These are phyloP conservation scores for Drosophila subsilvestris DNA, from an alignment of 2,888 invertebrate genomes.

Conservation along the genomic window DNA sequence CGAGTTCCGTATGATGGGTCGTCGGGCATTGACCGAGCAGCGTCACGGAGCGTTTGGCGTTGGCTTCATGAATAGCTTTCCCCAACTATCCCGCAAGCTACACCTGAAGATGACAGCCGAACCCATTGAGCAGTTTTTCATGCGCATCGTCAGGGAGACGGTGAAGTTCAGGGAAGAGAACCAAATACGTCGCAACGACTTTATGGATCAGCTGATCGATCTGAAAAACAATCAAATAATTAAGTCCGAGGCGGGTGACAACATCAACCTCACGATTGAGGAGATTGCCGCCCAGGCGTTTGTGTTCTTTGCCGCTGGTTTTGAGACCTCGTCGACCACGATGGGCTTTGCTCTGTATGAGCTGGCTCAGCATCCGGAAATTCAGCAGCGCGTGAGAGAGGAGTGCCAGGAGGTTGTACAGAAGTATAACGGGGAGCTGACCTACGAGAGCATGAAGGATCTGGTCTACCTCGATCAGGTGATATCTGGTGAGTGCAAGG, in stretches of 20 bases:
- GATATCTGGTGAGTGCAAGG: constrained; percentile 81
- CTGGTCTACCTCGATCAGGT: constrained; percentile 85
- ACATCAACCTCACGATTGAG: constrained; percentile 76
- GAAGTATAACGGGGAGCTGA: constrained; percentile 81
- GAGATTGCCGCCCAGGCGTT: constrained; percentile 85
- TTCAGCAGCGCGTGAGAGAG: constrained; percentile 83
- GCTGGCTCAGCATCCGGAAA: constrained; percentile 84
- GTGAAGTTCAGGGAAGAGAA: constrained; percentile 80
- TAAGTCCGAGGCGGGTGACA: constrained; percentile 65
- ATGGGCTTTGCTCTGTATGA: constrained; percentile 85
- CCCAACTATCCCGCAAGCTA: constrained; percentile 55
- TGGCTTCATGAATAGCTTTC: constrained; percentile 56
- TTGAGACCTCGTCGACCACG: constrained; percentile 85
- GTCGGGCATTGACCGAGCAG: constrained; percentile 46
- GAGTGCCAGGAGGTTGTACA: constrained; percentile 83
- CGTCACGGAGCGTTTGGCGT: constrained; percentile 43
- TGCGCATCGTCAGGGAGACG: constrained; percentile 80
- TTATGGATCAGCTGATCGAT: constrained; percentile 83
- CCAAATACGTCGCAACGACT: constrained; percentile 83
- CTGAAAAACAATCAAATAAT: constrained; percentile 67
- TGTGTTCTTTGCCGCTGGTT: constrained; percentile 86
- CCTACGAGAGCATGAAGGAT: constrained; percentile 81
- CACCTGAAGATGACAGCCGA: constrained; percentile 61
- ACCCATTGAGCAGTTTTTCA: constrained; percentile 69
- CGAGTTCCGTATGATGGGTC: constrained; percentile 80